phyloP scores from a whole-genome alignment of 2,113 vertebrate genomes.

The Phasianus colchicus region DNA sequence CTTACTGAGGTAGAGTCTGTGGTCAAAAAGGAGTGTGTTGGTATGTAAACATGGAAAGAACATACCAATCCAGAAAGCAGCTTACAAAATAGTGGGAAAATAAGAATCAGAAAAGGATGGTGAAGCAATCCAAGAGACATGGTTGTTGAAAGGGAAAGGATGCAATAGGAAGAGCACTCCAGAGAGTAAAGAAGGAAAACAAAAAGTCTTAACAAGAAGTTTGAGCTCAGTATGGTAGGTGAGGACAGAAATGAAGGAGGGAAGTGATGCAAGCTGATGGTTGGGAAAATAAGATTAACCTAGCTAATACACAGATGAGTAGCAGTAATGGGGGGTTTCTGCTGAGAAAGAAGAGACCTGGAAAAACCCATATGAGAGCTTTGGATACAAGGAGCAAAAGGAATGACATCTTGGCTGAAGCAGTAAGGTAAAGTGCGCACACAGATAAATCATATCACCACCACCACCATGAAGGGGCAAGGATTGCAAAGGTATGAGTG shows the following conservation, averaged over 20 bases:
- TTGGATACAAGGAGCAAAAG: background rate
- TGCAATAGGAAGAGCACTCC: background rate
- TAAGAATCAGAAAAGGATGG: background rate
- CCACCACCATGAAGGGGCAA: background rate
- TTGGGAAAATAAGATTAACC: background rate
- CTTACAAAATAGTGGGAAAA: background rate
- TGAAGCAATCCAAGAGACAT: background rate
- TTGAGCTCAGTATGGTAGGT: accelerated
- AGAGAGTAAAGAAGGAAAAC: background rate
- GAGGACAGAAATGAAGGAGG: background rate
- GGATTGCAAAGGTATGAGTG: background rate
- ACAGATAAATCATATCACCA: background rate
- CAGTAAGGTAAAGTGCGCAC: background rate
- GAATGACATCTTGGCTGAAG: background rate
- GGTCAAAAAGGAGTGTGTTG: background rate
- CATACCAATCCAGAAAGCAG: background rate
- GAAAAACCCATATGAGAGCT: background rate
- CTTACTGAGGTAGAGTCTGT: background rate
- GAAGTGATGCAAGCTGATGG: background rate
- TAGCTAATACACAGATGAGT: background rate
- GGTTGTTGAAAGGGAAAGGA: background rate
- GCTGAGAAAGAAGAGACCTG: background rate
- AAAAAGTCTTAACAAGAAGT: background rate
- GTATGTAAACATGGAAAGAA: background rate
- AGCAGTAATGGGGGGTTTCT: background rate